A percentile compares a stretch with the other conserved stretches of the same genome.
These are phyloP conservation scores for Drosophila subquinaria DNA, from an alignment of 2,888 invertebrate species.

Conservation along the genomic window DNA sequence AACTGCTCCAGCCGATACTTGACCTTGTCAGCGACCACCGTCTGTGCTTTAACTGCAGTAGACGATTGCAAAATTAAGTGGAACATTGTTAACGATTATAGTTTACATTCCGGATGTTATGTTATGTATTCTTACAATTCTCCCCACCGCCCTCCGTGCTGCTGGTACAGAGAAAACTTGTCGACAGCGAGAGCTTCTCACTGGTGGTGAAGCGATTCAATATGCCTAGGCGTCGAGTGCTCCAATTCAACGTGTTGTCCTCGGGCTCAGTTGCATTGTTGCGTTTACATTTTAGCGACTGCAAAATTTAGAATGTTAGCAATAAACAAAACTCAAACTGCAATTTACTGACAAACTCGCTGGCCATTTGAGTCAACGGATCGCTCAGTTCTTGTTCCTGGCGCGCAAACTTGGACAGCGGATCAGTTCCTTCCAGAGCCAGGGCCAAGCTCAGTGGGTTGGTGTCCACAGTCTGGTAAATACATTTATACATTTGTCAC, in stretches of 20 bases:
- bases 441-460: constrained; percentile 76
- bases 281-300: constrained; percentile 54
- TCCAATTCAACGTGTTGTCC: constrained; percentile 90
- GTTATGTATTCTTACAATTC: constrained; percentile 87
- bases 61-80: neutral
- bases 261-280: constrained; percentile 75
- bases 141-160: constrained; percentile 83
- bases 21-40: constrained; percentile 92
- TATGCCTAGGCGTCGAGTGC: constrained; percentile 90
- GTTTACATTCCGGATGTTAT: neutral
- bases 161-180: constrained; percentile 92
- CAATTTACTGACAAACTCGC: constrained; percentile 78
- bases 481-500: neutral
- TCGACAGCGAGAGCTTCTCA: constrained; percentile 95
- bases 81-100: neutral
- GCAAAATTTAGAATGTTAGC: neutral
- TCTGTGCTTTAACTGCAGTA: constrained; percentile 90
- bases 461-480: constrained; percentile 86
- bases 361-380: constrained; percentile 88
- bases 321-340: too few relatives aligned
- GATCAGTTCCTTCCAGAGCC: constrained; percentile 90
- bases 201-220: constrained; percentile 96
- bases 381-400: constrained; percentile 87
- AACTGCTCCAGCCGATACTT: constrained; percentile 96
- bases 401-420: constrained; percentile 90